Evolutionary conservation across 2,113 vertebrate genomes (phyloP).

Genomic region (Campylomormyrus numenius): DNA sequence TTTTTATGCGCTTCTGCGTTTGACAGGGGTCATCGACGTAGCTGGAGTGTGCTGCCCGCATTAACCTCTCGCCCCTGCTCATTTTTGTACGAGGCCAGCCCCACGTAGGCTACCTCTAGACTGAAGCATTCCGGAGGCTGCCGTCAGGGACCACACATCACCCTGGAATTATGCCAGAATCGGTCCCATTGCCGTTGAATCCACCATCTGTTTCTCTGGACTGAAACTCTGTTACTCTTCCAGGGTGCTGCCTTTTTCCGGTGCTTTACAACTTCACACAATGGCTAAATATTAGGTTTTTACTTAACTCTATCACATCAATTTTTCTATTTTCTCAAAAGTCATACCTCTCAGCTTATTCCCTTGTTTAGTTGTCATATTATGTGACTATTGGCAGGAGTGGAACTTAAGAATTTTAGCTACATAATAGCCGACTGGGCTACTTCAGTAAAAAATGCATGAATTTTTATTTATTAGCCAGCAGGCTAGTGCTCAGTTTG

Average conservation of each 20-base stretch:
- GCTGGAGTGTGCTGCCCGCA: slow-evolving; percentile 45
- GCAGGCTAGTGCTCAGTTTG: background rate
- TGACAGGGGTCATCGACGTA: slow-evolving; percentile 43
- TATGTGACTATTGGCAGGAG: background rate
- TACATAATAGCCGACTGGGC: background rate
- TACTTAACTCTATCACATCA: background rate
- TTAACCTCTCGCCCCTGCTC: slow-evolving; percentile 1
- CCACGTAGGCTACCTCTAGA: background rate
- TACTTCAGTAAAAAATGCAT: background rate
- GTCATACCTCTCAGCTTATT: background rate
- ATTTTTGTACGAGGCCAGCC: background rate
- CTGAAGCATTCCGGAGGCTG: background rate
- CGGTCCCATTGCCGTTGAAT: background rate
- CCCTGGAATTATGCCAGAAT: background rate
- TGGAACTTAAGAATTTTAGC: background rate
- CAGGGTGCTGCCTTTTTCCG: background rate
- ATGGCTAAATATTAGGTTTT: background rate
- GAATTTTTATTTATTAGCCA: background rate
- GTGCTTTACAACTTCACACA: background rate
- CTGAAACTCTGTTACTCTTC: background rate
- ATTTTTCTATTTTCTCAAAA: background rate
- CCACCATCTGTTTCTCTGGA: slow-evolving; percentile 1
- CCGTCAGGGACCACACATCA: background rate
- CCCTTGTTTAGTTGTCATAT: background rate
- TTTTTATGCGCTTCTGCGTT: slow-evolving; percentile 53